Evolutionary conservation across 2,888 invertebrate genomes (phyloP), one percentile per base, ranked within the genome.

Genomic region (Panorpa germanica): DNA sequence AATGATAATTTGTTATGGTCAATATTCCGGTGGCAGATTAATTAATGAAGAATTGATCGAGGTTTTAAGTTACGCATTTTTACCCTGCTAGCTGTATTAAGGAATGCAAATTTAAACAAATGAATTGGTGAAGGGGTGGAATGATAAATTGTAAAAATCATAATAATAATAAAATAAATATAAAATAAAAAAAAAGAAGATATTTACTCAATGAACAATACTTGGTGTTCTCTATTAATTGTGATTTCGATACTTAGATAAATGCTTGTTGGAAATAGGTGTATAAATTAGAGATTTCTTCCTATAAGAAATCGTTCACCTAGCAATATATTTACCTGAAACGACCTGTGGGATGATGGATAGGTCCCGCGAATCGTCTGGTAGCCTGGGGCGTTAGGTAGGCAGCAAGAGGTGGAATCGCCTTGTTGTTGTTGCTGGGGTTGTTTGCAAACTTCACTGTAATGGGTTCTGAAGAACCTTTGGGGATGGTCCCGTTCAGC

Each of bases 361-460:
- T 66, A 20, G 86, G 85, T 33, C 85, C 75, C 30, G 78, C 74
- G 53, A 86, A 83, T 41, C 80, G 70, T 38, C 80, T 68, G 31
- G 78, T 70, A 28, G 81, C 76, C 29, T 77, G 77, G 39, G 80
- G 80, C 38, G 86, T 72, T 50, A 82, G 61, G 55, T 82, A 83
- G 36, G 82, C 82, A 29, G 82, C 80, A 47, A 83, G 67, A 39
- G 78, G 78, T 44, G 78, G 75, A 55, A 78, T 62, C 45, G 76
- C 75, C 59, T 78, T 78, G 47, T 75, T 76, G 57, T 81, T 81
- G 59, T 76, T 78, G 63, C 74, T 78, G 37, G 88, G 88, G 53
- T 85, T 86, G 61, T 90, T 88, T 43, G 88, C 88, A 56, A 88
- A 90, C 61, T 90, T 90, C 45, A 88, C 88, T 39, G 86, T 86